Base-by-base conservation (phyloP, 2,113 vertebrate genomes). In the Elaphurus davidianus region DNA sequence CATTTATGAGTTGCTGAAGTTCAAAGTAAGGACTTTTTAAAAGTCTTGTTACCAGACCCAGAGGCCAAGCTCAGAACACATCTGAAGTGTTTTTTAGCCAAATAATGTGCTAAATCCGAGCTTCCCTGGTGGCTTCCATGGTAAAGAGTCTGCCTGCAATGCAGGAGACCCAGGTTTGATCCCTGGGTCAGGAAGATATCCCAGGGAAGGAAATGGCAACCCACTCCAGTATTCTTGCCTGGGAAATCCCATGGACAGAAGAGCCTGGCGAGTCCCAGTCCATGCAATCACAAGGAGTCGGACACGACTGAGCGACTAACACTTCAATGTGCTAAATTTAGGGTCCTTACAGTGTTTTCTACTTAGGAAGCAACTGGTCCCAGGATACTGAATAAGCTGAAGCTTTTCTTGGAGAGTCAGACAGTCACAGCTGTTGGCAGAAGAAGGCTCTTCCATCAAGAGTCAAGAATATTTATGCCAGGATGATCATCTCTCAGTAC, bases 141-240 rank as follows among this genome's bases (percentile, higher is more conserved):
- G n/a, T 71, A 71, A 71, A 11, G 10, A 23, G 67, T 71, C n/a
- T 40, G n/a, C 19, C 67, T 71, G 67, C n/a, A 36, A 40, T 0
- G 5, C 67, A 71, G n/a, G n/a, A 71, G n/a, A 71, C 67, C 64
- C 0, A 0, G 19, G n/a, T 40, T 71, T 0, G 10, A 1, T 71
- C 67, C 67, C n/a, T 23, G 67, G 67, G n/a, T 71, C n/a, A 71
- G 67, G 19, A 71, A 71, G 67, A 23, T 23, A 19, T 71, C n/a
- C 67, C 13, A 10, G 67, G 23, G 67, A 40, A 40, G 67, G 67
- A 71, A 40, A 71, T 23, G 67, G n/a, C n/a, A 23, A 40, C 19
- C 67, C 6, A 10, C 67, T 71, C 67, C n/a, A 40, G 10, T 71
- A 40, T 71, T 71, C 67, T 40, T 40, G 19, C 67, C 19, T 40